A percentile compares a stretch with the other conserved stretches of the same genome.
These are phyloP conservation scores for Drosophila mauritiana DNA, from an alignment of 1,140 invertebrate genomes.

Conservation along the genomic window DNA sequence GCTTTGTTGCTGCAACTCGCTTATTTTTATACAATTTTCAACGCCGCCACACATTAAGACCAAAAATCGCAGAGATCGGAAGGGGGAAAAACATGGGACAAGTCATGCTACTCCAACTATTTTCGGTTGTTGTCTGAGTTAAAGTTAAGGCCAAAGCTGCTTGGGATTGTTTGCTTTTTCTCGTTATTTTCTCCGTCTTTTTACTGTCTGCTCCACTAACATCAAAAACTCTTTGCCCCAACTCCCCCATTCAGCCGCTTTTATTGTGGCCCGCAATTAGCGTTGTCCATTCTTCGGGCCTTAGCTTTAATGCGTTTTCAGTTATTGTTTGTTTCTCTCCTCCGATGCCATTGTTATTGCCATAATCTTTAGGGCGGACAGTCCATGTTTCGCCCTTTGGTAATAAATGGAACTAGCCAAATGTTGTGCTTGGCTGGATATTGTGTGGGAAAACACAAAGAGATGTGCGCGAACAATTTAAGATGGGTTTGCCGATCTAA, in stretches of 20 bases:
- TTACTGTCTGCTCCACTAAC: slow-evolving; percentile 51
- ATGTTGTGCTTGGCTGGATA: slow-evolving; percentile 37
- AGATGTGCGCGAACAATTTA: slow-evolving; percentile 12
- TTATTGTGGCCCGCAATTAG: slow-evolving; percentile 52
- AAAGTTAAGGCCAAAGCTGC: slow-evolving; percentile 16
- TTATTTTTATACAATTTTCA: slow-evolving; percentile 60
- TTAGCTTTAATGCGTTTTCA: slow-evolving; percentile 48
- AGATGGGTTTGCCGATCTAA: neutral
- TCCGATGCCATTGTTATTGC: slow-evolving; percentile 24
- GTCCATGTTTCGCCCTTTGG: slow-evolving; percentile 21
- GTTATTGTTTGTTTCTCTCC: slow-evolving; percentile 42
- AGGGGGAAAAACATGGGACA: slow-evolving; percentile 33
- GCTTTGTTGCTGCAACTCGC: slow-evolving; percentile 42
- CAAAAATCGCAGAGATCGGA: slow-evolving; percentile 27
- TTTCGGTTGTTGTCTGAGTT: slow-evolving; percentile 30
- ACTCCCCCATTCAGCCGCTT: neutral
- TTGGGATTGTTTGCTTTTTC: slow-evolving; percentile 22
- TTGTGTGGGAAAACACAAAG: slow-evolving; percentile 32
- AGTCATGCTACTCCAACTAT: slow-evolving; percentile 16
- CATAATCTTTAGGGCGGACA: slow-evolving; percentile 31
- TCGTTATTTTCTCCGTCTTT: slow-evolving; percentile 31
- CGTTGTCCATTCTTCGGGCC: slow-evolving; percentile 35
- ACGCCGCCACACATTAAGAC: slow-evolving; percentile 43
- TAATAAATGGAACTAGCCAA: slow-evolving; percentile 54
- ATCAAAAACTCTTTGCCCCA: slow-evolving; percentile 38